These are phyloP conservation scores for Callinectes sapidus DNA, from an alignment of 2,888 invertebrate species.

Conservation along the genomic window DNA sequence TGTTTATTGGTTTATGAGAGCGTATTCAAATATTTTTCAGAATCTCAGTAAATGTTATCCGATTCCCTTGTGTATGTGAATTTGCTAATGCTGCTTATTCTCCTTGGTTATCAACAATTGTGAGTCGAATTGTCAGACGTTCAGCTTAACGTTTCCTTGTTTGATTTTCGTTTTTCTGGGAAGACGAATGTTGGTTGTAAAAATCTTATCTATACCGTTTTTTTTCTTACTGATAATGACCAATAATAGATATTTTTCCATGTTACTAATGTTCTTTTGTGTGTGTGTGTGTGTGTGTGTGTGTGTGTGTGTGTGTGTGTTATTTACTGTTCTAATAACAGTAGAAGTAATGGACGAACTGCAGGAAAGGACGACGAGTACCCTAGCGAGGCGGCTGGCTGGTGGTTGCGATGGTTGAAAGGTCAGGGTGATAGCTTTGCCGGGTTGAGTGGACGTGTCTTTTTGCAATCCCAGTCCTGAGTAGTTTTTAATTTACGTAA, in stretches of 20 bases:
- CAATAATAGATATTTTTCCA: not conserved
- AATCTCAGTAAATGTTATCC: not conserved
- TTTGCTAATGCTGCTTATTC: not conserved
- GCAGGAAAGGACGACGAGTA: not conserved
- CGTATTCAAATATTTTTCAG: not conserved
- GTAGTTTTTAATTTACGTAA: not conserved
- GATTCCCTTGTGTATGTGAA: not conserved
- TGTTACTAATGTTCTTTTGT: not conserved
- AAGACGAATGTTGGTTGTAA: too few relatives aligned
- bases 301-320: slow-evolving; percentile 37
- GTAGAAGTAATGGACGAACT: not conserved
- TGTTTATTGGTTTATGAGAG: not conserved
- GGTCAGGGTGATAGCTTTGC: not conserved
- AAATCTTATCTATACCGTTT: too few relatives aligned
- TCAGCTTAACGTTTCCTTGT: not conserved
- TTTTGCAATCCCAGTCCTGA: not conserved
- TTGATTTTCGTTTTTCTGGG: not conserved
- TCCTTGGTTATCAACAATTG: not conserved
- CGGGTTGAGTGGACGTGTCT: not conserved
- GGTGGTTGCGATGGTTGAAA: not conserved
- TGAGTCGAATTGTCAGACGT: not conserved
- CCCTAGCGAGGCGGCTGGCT: not conserved
- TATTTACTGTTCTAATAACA: not conserved
- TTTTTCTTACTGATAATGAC: too few relatives aligned
- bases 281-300: not conserved